These are phyloP conservation scores for Polyodon spathula DNA, from an alignment of 2,113 vertebrate genomes.

Conservation along the genomic window DNA sequence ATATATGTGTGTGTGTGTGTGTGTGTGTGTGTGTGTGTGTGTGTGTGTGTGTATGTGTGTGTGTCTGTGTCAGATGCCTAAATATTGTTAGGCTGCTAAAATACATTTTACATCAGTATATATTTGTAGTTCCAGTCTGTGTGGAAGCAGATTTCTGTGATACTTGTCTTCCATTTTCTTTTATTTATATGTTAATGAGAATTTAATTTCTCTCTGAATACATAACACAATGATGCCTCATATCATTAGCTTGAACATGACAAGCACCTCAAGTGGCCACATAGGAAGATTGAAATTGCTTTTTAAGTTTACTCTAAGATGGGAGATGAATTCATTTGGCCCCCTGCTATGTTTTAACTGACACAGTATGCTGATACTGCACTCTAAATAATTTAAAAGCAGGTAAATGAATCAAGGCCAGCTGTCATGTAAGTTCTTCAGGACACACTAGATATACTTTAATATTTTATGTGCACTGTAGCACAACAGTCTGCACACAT, in stretches of 20 bases:
- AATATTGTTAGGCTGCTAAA: too few species aligned
- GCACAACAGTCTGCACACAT: too few species aligned
- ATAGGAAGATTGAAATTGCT: slow-evolving; percentile 72
- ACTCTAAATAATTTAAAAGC: slow-evolving; percentile 32
- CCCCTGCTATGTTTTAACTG: slow-evolving; percentile 61
- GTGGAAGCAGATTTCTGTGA: slow-evolving; percentile 40
- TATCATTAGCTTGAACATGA: slow-evolving; percentile 73
- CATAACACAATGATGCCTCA: slow-evolving; percentile 72
- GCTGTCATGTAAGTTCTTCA: slow-evolving; percentile 24
- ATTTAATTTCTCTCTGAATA: slow-evolving; percentile 82
- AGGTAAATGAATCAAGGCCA: slow-evolving; percentile 28
- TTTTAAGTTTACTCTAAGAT: slow-evolving; percentile 60
- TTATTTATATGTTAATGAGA: slow-evolving; percentile 85
- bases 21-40: too few species aligned
- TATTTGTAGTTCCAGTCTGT: too few species aligned
- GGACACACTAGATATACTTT: slow-evolving; percentile 14
- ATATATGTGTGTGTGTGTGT: too few species aligned
- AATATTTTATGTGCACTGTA: slow-evolving; percentile 26
- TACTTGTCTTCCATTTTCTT: slow-evolving; percentile 68
- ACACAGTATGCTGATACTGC: slow-evolving; percentile 24
- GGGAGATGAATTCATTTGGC: slow-evolving; percentile 63
- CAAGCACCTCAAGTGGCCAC: slow-evolving; percentile 74
- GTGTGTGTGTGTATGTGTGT: too few species aligned
- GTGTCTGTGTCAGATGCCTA: too few species aligned
- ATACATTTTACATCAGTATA: too few species aligned